Percentiles rank a stretch among this genome's conserved stretches.
Evolutionary conservation across 2,113 vertebrate species (phyloP).

Genomic region (Amphilophus citrinellus): DNA sequence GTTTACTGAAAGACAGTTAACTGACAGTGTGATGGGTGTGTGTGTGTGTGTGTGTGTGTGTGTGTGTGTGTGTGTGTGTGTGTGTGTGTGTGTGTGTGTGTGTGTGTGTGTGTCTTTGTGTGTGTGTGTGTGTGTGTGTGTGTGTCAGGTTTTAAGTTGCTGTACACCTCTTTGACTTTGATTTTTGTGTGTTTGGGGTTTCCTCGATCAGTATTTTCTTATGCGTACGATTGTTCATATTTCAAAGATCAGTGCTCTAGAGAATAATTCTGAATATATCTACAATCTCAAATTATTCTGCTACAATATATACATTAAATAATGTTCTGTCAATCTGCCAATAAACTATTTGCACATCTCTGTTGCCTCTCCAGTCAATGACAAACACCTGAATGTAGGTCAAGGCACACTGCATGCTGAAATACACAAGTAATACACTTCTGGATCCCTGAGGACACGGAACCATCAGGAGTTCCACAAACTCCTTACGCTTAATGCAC

Average conservation of each 20-base stretch:
- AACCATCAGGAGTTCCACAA: background rate
- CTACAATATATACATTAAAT: constrained; percentile 59
- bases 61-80: constrained; percentile 23
- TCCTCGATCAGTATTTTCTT: constrained; percentile 30
- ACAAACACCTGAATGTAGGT: no score
- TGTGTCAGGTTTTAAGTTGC: constrained; percentile 41
- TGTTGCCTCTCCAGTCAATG: background rate
- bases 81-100: background rate
- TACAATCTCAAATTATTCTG: constrained; percentile 60
- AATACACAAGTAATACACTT: no score
- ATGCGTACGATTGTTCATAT: constrained; percentile 14
- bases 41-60: background rate
- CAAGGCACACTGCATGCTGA: background rate
- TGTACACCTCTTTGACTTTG: background rate
- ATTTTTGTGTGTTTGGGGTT: constrained; percentile 32
- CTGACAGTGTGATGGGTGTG: constrained; percentile 22
- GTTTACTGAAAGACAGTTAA: constrained; percentile 43
- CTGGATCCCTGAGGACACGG: background rate
- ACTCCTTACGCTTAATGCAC: background rate
- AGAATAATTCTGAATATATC: constrained; percentile 68
- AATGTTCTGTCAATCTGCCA: constrained; percentile 67
- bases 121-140: background rate
- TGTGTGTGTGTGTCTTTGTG: background rate
- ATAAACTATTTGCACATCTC: constrained; percentile 78
- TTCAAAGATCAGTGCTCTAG: constrained; percentile 31